phyloP scores from a whole-genome alignment of 2,113 vertebrate genomes.

The Myotis lucifugus region DNA sequence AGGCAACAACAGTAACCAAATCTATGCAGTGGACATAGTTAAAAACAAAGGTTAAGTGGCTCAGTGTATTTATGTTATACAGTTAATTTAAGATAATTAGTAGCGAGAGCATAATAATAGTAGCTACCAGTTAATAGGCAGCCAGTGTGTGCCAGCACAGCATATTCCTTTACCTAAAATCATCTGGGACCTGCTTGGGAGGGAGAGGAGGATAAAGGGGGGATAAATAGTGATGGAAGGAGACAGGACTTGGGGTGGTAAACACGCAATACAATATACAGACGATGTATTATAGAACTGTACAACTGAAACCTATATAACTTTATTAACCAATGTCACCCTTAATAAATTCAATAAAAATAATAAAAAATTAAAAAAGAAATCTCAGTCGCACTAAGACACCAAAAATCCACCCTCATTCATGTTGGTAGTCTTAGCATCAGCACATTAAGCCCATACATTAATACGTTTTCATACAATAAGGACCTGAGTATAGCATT shows the following conservation, averaged over 20 bases:
- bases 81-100: constrained; percentile 74
- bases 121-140: constrained; percentile 66
- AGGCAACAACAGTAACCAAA: constrained; percentile 33
- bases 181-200: background rate
- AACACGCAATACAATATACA: background rate
- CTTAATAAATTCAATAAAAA: background rate
- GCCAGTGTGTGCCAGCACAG: constrained; percentile 25
- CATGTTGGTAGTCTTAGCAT: background rate
- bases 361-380: background rate
- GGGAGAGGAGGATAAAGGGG: background rate
- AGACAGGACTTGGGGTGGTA: background rate
- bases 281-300: background rate
- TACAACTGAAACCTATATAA: background rate
- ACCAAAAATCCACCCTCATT: background rate
- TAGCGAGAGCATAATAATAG: constrained; percentile 66
- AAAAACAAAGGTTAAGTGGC: constrained; percentile 55
- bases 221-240: background rate
- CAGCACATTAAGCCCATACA: background rate
- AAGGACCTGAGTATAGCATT: background rate
- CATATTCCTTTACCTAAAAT: constrained; percentile 51
- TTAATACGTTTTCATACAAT: background rate
- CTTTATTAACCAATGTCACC: background rate
- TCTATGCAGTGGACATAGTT: constrained; percentile 59
- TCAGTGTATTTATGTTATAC: constrained; percentile 48
- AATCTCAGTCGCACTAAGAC: background rate